A percentile compares a stretch with the other conserved stretches of the same genome.
Conservation (phyloP, 2,888 invertebrate genomes). For the Leptura quadrifasciata region DNA sequence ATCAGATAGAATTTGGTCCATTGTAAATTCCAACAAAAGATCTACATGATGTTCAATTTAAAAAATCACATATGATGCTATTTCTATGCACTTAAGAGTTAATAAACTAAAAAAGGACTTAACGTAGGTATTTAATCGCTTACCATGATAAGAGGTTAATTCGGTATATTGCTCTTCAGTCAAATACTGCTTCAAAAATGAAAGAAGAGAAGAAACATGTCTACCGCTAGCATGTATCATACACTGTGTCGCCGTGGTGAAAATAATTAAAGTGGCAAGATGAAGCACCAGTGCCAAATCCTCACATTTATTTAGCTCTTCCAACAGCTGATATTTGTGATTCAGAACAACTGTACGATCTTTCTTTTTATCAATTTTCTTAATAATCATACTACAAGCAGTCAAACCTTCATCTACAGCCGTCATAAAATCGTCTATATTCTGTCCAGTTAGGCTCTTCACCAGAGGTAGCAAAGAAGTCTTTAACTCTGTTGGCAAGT, state of each 20-base stretch:
- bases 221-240: slow-evolving; percentile 95
- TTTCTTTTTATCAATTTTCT: slow-evolving; percentile 93
- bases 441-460: slow-evolving; percentile 81
- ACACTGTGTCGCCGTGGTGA: slow-evolving; percentile 86
- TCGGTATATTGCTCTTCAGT: slow-evolving; percentile 79
- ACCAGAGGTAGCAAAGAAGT: slow-evolving; percentile 81
- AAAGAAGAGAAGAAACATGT: slow-evolving; percentile 89
- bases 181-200: slow-evolving; percentile 83
- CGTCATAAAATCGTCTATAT: slow-evolving; percentile 86
- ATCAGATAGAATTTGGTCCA: too few relatives aligned
- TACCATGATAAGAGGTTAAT: slow-evolving; percentile 88
- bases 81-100: too few relatives aligned
- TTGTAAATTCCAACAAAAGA: too few relatives aligned
- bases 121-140: slow-evolving; percentile 57
- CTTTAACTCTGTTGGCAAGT: slow-evolving; percentile 82
- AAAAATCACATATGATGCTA: too few relatives aligned
- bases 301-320: slow-evolving; percentile 83
- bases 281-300: slow-evolving; percentile 89
- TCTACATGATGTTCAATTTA: too few relatives aligned
- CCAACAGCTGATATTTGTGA: slow-evolving; percentile 87
- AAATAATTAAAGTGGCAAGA: slow-evolving; percentile 85
- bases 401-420: slow-evolving; percentile 84
- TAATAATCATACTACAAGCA: slow-evolving; percentile 86
- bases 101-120: too few relatives aligned
- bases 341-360: slow-evolving; percentile 85